Percentiles rank a stretch among this genome's conserved stretches.
Evolutionary conservation across 2,113 vertebrate genomes (phyloP).

Genomic region (Myrmecophaga tridactyla): DNA sequence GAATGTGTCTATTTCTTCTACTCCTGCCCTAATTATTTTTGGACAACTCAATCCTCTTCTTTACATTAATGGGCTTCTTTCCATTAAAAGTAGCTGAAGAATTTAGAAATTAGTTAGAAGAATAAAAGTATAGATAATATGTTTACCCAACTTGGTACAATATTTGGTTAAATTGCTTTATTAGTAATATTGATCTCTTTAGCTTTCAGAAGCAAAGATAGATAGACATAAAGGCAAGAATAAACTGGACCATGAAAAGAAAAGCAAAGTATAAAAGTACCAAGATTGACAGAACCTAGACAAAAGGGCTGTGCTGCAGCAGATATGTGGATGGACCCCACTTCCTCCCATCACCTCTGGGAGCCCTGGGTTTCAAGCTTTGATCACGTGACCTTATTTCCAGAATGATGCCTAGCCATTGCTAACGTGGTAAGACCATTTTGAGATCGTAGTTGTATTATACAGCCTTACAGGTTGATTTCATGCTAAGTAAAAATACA

Average conservation of each 20-base stretch:
- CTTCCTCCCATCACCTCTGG: neutral
- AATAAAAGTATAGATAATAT: neutral
- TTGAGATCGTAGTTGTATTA: neutral
- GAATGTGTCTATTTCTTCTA: neutral
- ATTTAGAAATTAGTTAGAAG: neutral
- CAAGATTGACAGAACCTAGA: rapidly evolving
- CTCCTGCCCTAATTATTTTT: neutral
- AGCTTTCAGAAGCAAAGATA: neutral
- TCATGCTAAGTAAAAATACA: neutral
- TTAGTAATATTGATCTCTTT: neutral
- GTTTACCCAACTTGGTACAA: neutral
- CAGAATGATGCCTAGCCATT: neutral
- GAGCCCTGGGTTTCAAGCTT: neutral
- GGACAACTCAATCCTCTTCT: neutral
- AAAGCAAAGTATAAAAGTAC: neutral
- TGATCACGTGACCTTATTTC: neutral
- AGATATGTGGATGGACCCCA: too few species aligned
- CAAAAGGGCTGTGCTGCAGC: neutral
- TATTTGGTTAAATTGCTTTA: neutral
- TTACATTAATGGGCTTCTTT: neutral
- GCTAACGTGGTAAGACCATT: neutral
- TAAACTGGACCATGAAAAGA: neutral
- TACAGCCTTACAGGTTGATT: neutral
- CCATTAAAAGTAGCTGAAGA: neutral
- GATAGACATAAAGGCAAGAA: neutral